Evolutionary conservation across 2,113 vertebrate genomes (phyloP).

Genomic region (Dasyurus viverrinus): DNA sequence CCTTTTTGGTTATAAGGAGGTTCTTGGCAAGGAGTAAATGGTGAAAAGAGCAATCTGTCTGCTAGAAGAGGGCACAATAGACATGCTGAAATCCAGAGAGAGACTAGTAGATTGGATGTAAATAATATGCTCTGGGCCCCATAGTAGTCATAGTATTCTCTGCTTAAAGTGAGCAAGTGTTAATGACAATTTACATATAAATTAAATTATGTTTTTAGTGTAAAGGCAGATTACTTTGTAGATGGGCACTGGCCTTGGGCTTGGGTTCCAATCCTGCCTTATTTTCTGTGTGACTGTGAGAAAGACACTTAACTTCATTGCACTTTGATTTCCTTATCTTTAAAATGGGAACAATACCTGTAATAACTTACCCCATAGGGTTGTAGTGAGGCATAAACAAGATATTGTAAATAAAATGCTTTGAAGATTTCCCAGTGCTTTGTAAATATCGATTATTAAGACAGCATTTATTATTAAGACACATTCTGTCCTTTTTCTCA

Average conservation of each 20-base stretch:
- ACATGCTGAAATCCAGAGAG: conserved; percentile 32
- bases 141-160: conserved; percentile 38
- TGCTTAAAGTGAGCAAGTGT: conserved; percentile 58
- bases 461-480: background rate
- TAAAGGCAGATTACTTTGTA: conserved; percentile 16
- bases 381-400: background rate
- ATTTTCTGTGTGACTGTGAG: background rate
- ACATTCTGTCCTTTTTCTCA: background rate
- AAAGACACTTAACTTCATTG: background rate
- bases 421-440: background rate
- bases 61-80: conserved; percentile 1
- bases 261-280: background rate
- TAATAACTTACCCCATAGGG: background rate
- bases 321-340: background rate
- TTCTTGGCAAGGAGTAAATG: conserved; percentile 45
- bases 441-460: background rate
- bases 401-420: background rate
- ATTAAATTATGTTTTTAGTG: conserved; percentile 68
- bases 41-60: conserved; percentile 2
- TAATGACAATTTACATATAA: conserved; percentile 45
- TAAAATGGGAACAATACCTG: too few species aligned
- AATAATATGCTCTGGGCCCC: conserved; percentile 20
- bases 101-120: conserved; percentile 48
- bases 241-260: background rate
- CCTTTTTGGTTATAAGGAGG: conserved; percentile 4